phyloP scores from a whole-genome alignment of 2,113 vertebrate species.

The Crypturellus undulatus region DNA sequence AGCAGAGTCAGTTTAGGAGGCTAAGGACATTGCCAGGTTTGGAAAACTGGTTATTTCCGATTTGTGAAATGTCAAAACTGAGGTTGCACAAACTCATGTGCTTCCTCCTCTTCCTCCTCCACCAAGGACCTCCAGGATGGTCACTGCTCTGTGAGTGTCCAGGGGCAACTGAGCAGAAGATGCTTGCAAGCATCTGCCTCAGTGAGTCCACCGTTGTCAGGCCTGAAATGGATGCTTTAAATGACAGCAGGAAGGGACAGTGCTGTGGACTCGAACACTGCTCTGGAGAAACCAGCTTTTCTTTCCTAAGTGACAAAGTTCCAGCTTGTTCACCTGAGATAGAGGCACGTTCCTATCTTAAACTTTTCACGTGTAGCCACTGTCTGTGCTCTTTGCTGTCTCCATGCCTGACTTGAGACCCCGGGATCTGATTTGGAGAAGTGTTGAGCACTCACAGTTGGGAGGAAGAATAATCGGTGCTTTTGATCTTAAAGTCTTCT shows the following conservation, averaged over 20 bases:
- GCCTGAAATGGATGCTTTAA: not conserved
- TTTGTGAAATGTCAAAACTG: too few relatives aligned
- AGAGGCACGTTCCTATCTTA: not conserved
- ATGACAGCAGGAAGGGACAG: not conserved
- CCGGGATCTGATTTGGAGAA: not conserved
- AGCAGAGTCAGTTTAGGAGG: not conserved
- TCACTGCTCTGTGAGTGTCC: not conserved
- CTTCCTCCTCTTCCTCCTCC: not conserved
- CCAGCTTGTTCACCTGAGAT: not conserved
- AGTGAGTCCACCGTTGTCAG: not conserved
- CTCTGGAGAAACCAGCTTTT: not conserved
- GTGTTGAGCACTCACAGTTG: not conserved
- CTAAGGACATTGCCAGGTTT: not conserved
- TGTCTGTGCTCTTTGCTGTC: not conserved
- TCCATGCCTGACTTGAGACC: not conserved
- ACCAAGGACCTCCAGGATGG: not conserved
- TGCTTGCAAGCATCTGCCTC: not conserved
- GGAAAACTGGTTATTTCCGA: too few relatives aligned
- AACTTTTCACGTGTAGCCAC: fast-evolving
- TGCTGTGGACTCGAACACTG: not conserved
- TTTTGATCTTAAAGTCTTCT: conserved; percentile 5
- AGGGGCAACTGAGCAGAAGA: not conserved
- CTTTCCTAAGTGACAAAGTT: not conserved
- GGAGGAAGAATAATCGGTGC: not conserved
- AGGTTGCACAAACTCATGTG: too few relatives aligned